Evolutionary conservation across 2,888 invertebrate genomes (phyloP), one percentile per base, ranked within the genome.

Genomic region (Harpagoxenus sublaevis): DNA sequence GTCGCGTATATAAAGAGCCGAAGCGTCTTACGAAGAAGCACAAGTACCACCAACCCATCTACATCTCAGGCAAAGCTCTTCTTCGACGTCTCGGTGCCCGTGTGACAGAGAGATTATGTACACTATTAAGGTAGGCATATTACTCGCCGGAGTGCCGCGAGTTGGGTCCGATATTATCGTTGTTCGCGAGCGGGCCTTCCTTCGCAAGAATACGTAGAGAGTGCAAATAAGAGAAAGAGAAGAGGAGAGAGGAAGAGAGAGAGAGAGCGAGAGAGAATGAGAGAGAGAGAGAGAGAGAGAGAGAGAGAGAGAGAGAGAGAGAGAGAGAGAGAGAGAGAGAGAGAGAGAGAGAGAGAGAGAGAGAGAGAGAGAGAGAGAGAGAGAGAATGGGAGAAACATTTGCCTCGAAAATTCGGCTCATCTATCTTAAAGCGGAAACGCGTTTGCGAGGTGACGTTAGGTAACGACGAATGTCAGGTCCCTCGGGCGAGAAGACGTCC

Each of bases 1-100:
- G 91, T 90, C 93, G 94, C 92, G 94, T 94, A 94, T 94, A 94
- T 94, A 94, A 94, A 94, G 94, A 94, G 94, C 93, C 93, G 93
- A 91, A 91, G 92, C 93, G 93, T 94, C 93, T 92, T 92, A 93
- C 92, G 93, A 94, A 93, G 94, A 94, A 92, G 92, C 94, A 94
- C 93, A 94, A 94, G 94, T 94, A 94, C 91, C 39, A 81, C 71
- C 94, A 93, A 93, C 93, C 92, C 92, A 94, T 94, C 94, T 93
- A 92, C 93, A 93, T 93, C 93, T 93, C 79, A 71, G 68, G 77
- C 92, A 91, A 93, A 60, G 92, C 91, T 92, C 92, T 92, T 92
- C 91, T 73, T 91, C 91, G 88, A 87, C 87, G 90, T 66, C 66
- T 68, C 48, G 90, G 60, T 89, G 91, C 90, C 88, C 83, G 89